These are phyloP conservation scores for Xanthorhoe designata DNA, from an alignment of 2,888 invertebrate genomes.

Conservation along the genomic window DNA sequence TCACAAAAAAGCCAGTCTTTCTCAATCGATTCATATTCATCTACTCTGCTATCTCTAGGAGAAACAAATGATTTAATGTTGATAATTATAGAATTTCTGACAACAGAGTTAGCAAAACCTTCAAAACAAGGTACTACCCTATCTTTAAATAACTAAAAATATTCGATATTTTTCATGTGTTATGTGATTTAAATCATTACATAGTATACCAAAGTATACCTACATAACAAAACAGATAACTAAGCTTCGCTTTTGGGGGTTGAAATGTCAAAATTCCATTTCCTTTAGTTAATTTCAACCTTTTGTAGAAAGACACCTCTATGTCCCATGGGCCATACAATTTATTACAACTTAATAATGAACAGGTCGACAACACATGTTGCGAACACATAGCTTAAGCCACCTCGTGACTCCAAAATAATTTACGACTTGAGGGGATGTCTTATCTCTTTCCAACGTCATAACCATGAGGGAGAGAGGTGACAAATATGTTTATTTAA, in stretches of 20 bases:
- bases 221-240: background rate
- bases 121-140: too few species aligned
- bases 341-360: constrained; percentile 83
- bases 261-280: background rate
- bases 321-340: constrained; percentile 69
- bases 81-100: too few species aligned
- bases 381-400: constrained; percentile 68
- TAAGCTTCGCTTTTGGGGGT: background rate
- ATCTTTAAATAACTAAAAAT: too few species aligned
- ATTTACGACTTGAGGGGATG: constrained; percentile 69
- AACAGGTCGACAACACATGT: constrained; percentile 76
- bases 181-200: too few species aligned
- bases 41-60: too few species aligned
- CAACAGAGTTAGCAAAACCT: too few species aligned
- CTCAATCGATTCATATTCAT: too few species aligned
- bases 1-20: too few species aligned
- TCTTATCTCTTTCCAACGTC: constrained; percentile 44
- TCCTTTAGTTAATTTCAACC: constrained; percentile 1
- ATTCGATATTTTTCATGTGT: too few species aligned
- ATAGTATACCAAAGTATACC: too few species aligned
- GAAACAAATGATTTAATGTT: too few species aligned
- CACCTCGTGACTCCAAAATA: constrained; percentile 65
- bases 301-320: constrained; percentile 55
- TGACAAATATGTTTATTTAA: constrained; percentile 65
- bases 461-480: constrained; percentile 51